Evolutionary conservation across 2,113 vertebrate species (phyloP).

Genomic region (Gymnarchus niloticus): DNA sequence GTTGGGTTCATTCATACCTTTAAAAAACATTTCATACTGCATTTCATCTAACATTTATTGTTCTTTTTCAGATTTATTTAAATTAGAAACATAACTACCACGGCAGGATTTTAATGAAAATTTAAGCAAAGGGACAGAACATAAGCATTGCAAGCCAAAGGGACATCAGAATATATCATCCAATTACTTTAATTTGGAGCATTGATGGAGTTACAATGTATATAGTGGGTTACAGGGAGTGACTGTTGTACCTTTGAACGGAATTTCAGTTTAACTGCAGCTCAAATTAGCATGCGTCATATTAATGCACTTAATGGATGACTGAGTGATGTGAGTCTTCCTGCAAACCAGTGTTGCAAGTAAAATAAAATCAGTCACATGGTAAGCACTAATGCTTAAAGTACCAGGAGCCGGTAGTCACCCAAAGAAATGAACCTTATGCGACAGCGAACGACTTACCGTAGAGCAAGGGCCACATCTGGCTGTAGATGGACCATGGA

Average conservation of each 20-base stretch:
- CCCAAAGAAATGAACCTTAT: background rate
- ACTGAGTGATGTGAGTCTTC: background rate
- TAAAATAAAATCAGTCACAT: background rate
- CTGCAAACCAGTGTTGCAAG: background rate
- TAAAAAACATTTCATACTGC: no score
- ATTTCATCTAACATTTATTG: no score
- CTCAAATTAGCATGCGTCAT: background rate
- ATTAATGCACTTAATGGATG: background rate
- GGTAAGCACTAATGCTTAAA: background rate
- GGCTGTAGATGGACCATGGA: conserved; percentile 62
- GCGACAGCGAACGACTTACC: conserved; percentile 39
- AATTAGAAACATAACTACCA: no score
- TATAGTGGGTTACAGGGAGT: background rate
- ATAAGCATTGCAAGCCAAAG: background rate
- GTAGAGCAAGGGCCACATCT: conserved; percentile 46
- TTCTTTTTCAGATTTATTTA: no score
- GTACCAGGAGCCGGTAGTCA: background rate
- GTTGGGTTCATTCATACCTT: background rate
- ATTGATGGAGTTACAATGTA: background rate
- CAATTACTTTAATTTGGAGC: no score
- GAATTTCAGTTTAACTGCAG: background rate
- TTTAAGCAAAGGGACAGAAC: background rate
- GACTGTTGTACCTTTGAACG: no score
- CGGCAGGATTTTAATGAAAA: no score
- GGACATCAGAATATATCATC: background rate